A percentile compares a stretch with the other conserved stretches of the same genome.
Evolutionary conservation across 2,797 vertebrate genomes (phyloP).

Genomic region (Pempheris klunzingeri): DNA sequence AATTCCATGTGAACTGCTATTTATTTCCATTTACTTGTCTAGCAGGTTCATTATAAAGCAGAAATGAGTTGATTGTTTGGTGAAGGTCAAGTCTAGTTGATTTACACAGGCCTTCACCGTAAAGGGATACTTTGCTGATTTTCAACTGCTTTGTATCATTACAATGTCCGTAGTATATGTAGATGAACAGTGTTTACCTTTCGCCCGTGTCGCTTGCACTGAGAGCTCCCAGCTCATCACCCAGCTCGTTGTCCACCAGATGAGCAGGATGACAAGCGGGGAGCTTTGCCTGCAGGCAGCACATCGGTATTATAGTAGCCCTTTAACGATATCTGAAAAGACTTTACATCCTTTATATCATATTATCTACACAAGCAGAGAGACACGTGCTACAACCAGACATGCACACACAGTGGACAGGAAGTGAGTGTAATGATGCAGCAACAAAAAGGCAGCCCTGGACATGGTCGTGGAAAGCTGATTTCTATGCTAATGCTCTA

Average conservation of each 20-base stretch:
- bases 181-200: too few species aligned
- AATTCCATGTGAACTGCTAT: background rate
- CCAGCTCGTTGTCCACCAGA: too few species aligned
- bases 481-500: slow-evolving; percentile 9
- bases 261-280: too few species aligned
- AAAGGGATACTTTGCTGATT: too few species aligned
- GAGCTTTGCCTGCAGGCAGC: too few species aligned
- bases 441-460: slow-evolving; percentile 5
- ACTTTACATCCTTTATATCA: background rate
- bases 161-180: too few species aligned
- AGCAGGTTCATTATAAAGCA: background rate
- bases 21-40: background rate
- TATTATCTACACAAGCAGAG: background rate
- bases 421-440: slow-evolving; percentile 8
- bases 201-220: too few species aligned
- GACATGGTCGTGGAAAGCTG: background rate
- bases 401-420: background rate
- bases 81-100: slow-evolving; percentile 13
- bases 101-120: background rate
- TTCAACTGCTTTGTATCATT: too few species aligned
- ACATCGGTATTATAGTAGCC: too few species aligned
- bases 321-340: background rate
- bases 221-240: too few species aligned
- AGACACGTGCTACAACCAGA: background rate
- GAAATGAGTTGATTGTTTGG: slow-evolving; percentile 4